Evolutionary conservation across 2,888 invertebrate genomes (phyloP), one percentile per base, ranked within the genome.

Genomic region (Anorthoa munda): DNA sequence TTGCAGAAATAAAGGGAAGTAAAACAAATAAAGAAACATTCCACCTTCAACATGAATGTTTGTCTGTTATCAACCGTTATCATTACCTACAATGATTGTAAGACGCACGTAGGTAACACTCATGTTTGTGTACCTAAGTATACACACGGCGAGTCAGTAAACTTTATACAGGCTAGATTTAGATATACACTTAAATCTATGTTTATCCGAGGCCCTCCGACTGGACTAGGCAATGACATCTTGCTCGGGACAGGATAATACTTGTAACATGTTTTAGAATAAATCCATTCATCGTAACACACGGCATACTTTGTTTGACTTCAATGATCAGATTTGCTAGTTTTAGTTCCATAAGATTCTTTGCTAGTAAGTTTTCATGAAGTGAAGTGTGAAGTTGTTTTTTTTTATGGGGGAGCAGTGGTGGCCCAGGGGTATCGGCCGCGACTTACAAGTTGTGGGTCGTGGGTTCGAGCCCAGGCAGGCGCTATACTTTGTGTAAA

Each of bases 41-140:
- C 58, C 71, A 75, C 71, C 59, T 80, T 75, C 67, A 75, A 68
- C 84, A 68, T 59, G 67, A 83, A 71, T 65, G 67, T 56, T 72
- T 46, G n/a, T 55, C 45, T 48, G 80, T 87, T 82, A 82, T 83
- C 82, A 81, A 72, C 78, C 69, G 75, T 83, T 87, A 88, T 86
- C 86, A 80, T 76, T 65, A 69, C 74, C 74, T 66, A 71, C 61
- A 72, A 78, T 72, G 79, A 83, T 85, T 77, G 77, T 67, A 66
- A 76, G 72, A 75, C 76, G 74, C 79, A 81, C 73, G 75, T 81
- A 81, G 72, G 75, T 81, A 75, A 55, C 60, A 61, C 70, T 79
- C 46, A 45, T 56, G 53, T 69, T 53, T 71, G 67, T 78, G 72
- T 84, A 80, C 79, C 56, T 72, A 72, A 64, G 66, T 59, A 63